A percentile compares a stretch with the other conserved stretches of the same genome.
Conservation (phyloP, 2,888 invertebrate genomes). For the Dascillus cervinus region DNA sequence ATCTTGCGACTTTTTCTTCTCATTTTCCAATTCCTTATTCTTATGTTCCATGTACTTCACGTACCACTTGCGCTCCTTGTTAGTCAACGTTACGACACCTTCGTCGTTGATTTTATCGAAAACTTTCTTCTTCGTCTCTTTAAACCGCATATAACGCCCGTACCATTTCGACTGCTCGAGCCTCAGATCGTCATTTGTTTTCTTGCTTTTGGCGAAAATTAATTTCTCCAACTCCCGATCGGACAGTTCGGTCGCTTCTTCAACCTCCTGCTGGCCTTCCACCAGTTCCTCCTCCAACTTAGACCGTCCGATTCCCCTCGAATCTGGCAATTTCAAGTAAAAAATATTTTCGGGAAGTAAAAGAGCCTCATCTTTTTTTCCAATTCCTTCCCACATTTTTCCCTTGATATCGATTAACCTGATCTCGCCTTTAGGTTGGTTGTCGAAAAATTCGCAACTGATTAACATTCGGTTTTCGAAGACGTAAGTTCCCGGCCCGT, state of each 20-base stretch:
- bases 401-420: constrained; percentile 47
- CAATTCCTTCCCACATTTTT: constrained; percentile 46
- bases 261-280: too few species aligned
- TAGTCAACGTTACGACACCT: constrained; percentile 2
- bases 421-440: constrained; percentile 44
- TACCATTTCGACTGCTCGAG: constrained; percentile 19
- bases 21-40: constrained; percentile 9
- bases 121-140: constrained; percentile 11
- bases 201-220: constrained; percentile 27
- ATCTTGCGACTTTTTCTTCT: constrained; percentile 1
- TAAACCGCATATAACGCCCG: constrained; percentile 13
- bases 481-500: constrained; percentile 44
- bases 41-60: constrained; percentile 11
- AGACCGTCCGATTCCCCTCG: constrained; percentile 25
- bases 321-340: constrained; percentile 24
- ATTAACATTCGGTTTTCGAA: constrained; percentile 48
- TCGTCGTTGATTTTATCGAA: constrained; percentile 3
- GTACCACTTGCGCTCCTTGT: constrained; percentile 17
- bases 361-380: constrained; percentile 21
- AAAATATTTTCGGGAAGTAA: constrained; percentile 32
- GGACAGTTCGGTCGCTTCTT: constrained; percentile 2
- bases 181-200: constrained; percentile 18
- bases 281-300: constrained; percentile 8
- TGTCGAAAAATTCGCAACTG: constrained; percentile 45
- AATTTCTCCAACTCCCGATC: constrained; percentile 22